Evolutionary conservation across 2,113 vertebrate genomes (phyloP), one percentile per base, ranked within the genome.

Genomic region (Dicaeum eximium): DNA sequence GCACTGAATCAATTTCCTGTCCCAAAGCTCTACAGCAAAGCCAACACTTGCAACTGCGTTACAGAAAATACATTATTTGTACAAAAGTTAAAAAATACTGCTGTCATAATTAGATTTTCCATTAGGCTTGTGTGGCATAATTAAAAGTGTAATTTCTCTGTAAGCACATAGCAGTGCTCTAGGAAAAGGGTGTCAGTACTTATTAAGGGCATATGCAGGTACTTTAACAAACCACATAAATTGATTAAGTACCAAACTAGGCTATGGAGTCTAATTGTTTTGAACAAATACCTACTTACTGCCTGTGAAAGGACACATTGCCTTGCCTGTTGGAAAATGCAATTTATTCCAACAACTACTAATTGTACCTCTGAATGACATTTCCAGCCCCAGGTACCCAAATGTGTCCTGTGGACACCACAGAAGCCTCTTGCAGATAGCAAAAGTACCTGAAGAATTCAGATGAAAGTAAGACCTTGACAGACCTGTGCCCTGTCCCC

Each of bases 121-220:
- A 97, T 98, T 97, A 96, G 86, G 95, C 87, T 97, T 92, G 81
- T 93, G 93, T 86, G 93, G 96, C 95, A 96, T 97, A 98, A 98
- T 98, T 98, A 97, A 97, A 97, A 97, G 95, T 90, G 96, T 96
- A 97, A 98, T 98, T 97, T 98, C 95, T 96, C 92, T 87, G 92
- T 90, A 93, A 97, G 90, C 95, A 93, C 93, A 92, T 79, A 88
- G 96, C 86, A 80, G 91, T 73, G 79, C 90, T 80, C 51, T 79
- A 92, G 95, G 96, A 98, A 97, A 90, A 96, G 84, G 93, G 95
- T 97, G 96, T 97, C 97, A 97, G 92, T 95, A 60, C 81, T 91
- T 93, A 97, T 97, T 97, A 97, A 86, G 95, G 92, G 80, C 86
- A 86, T 11, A 53, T 37, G 53, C 50, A 93, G 80, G 90, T 80